phyloP scores from a whole-genome alignment of 2,113 vertebrate genomes.

The Syngnathus floridae region DNA sequence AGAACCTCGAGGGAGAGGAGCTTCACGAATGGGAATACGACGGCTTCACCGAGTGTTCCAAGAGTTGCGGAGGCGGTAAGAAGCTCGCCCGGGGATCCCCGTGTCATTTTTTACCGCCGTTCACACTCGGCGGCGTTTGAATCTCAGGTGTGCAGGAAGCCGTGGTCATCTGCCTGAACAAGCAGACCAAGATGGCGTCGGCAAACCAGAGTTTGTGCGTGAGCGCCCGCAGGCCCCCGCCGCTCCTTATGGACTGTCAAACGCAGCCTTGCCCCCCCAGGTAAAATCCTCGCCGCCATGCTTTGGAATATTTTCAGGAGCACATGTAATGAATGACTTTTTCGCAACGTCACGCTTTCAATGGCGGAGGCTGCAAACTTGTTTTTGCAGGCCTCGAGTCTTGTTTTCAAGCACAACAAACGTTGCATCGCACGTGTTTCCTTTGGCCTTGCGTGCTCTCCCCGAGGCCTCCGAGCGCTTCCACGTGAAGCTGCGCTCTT shows the following conservation, averaged over 20 bases:
- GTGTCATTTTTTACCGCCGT: not conserved
- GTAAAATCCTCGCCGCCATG: constrained; percentile 55
- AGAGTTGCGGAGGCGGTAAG: constrained; percentile 89
- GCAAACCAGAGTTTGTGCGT: constrained; percentile 76
- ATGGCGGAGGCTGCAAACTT: constrained; percentile 56
- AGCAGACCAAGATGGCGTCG: constrained; percentile 80
- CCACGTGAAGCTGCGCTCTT: constrained; percentile 57
- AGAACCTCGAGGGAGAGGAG: constrained; percentile 71
- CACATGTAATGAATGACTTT: constrained; percentile 14
- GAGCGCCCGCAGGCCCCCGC: constrained; percentile 78
- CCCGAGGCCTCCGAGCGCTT: constrained; percentile 53
- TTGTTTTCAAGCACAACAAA: constrained; percentile 74
- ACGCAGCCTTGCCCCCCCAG: constrained; percentile 85
- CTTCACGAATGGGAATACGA: constrained; percentile 92
- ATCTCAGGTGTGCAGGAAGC: constrained; percentile 88
- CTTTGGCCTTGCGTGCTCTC: constrained; percentile 61
- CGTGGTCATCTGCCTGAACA: constrained; percentile 90
- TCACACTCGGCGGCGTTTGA: not conserved
- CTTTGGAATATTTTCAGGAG: too few species aligned
- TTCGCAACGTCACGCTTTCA: constrained; percentile 37
- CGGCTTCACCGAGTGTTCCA: constrained; percentile 88
- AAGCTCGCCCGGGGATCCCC: not conserved
- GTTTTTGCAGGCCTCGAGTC: constrained; percentile 67
- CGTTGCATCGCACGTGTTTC: constrained; percentile 66
- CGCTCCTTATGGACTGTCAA: constrained; percentile 81